phyloP scores from a whole-genome alignment of 2,797 vertebrate species.

The Xenops minutus region DNA sequence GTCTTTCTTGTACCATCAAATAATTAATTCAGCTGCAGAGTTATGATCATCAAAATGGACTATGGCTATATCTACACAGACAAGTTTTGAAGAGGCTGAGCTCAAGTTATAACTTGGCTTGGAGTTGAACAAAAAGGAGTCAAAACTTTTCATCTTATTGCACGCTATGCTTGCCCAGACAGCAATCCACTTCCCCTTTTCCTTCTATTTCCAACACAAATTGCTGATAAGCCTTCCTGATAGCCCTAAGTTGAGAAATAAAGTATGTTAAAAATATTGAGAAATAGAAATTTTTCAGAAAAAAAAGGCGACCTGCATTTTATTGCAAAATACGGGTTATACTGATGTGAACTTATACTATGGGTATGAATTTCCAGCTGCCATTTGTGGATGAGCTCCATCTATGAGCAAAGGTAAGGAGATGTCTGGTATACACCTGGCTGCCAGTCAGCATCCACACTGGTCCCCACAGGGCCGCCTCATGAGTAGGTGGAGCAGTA shows the following conservation, averaged over 20 bases:
- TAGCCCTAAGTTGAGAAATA: background rate
- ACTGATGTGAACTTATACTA: background rate
- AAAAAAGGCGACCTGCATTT: background rate
- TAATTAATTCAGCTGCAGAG: slow-evolving; percentile 16
- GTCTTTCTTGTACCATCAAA: background rate
- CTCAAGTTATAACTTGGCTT: background rate
- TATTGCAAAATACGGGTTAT: background rate
- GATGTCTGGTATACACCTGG: background rate
- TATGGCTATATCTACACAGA: background rate
- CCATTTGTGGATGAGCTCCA: background rate
- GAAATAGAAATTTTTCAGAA: background rate
- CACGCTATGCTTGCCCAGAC: background rate
- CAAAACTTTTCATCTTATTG: background rate
- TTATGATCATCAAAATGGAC: background rate
- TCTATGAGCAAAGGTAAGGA: background rate
- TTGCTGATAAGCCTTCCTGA: background rate
- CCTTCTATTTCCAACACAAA: background rate
- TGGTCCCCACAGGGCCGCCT: background rate
- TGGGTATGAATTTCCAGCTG: background rate
- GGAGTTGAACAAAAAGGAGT: background rate
- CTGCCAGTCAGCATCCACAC: background rate
- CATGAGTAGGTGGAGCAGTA: background rate
- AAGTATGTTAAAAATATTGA: background rate
- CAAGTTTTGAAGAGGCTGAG: background rate
- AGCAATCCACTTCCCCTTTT: background rate